Percentiles rank a stretch among this genome's conserved stretches.
Conservation (phyloP, 2,113 vertebrate species). For the Ptilorrhoa leucosticta region DNA sequence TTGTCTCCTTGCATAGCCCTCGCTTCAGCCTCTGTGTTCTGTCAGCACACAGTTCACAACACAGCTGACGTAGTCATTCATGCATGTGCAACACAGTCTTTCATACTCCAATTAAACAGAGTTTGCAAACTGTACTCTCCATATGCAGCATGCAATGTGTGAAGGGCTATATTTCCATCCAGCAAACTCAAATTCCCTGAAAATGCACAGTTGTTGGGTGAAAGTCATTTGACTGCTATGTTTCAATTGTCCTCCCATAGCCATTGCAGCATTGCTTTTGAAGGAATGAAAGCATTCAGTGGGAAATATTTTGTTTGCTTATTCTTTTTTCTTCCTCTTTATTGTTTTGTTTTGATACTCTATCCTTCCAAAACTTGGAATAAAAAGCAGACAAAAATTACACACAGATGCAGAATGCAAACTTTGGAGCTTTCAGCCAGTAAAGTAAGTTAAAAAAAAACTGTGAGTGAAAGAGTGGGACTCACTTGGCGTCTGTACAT, state of each 20-base stretch:
- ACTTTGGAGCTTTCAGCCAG: slow-evolving; percentile 21
- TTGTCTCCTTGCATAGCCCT: slow-evolving; percentile 43
- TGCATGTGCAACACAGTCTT: slow-evolving; percentile 44
- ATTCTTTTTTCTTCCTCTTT: neutral
- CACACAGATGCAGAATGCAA: slow-evolving; percentile 42
- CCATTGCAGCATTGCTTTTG: slow-evolving; percentile 50
- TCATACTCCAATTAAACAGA: neutral
- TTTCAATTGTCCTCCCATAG: slow-evolving; percentile 26
- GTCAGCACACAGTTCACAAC: neutral
- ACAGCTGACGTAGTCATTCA: slow-evolving; percentile 33
- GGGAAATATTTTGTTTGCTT: slow-evolving; percentile 39
- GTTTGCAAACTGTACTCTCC: slow-evolving; percentile 35
- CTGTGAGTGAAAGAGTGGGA: slow-evolving; percentile 10
- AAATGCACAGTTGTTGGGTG: slow-evolving; percentile 5
- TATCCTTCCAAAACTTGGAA: slow-evolving; percentile 22
- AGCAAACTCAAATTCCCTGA: neutral
- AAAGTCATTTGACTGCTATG: slow-evolving; percentile 42
- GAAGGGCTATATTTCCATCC: slow-evolving; percentile 50
- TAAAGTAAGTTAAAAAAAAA: slow-evolving; percentile 32
- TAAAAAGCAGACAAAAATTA: slow-evolving; percentile 45
- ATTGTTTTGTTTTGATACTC: slow-evolving; percentile 54
- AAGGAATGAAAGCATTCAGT: slow-evolving; percentile 49
- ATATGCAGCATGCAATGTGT: slow-evolving; percentile 53
- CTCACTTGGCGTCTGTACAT: neutral
- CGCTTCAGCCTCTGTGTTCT: slow-evolving; percentile 30